Conservation (phyloP, 2,888 invertebrate species). For the Ecliptopera silaceata region DNA sequence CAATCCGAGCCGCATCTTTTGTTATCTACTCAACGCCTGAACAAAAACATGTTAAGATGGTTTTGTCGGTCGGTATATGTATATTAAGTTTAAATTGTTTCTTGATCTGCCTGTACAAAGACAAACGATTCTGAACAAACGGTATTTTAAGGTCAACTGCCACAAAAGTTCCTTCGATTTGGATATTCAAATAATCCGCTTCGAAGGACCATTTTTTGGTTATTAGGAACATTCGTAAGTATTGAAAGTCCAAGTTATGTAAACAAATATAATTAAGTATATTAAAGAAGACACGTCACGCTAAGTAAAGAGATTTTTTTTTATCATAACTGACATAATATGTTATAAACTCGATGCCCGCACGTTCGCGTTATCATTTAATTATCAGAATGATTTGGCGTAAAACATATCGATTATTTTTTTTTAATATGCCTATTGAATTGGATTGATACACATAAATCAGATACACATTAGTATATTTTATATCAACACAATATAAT, state of each 20-base stretch:
- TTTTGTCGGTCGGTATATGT: constrained; percentile 35
- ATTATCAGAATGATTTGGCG: background rate
- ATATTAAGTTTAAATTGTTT: constrained; percentile 22
- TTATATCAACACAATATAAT: too few relatives aligned
- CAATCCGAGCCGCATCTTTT: constrained; percentile 56
- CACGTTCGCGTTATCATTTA: constrained; percentile 16
- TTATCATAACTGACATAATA: constrained; percentile 33
- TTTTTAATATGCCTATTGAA: too few relatives aligned
- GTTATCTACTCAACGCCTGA: constrained; percentile 47
- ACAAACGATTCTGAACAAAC: background rate
- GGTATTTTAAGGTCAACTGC: background rate
- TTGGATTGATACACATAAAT: too few relatives aligned
- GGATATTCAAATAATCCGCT: too few relatives aligned
- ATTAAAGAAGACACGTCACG: too few relatives aligned
- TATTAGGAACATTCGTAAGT: too few relatives aligned
- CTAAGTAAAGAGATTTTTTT: too few relatives aligned
- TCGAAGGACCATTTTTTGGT: too few relatives aligned
- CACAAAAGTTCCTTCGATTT: background rate
- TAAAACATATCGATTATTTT: background rate
- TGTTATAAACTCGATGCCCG: background rate
- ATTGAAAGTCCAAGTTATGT: too few relatives aligned
- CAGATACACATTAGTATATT: too few relatives aligned
- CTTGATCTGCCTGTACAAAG: constrained; percentile 18
- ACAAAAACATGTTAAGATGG: constrained; percentile 55
- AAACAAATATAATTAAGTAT: too few relatives aligned